Evolutionary conservation across 2,113 vertebrate genomes (phyloP).

Genomic region (Zosterops lateralis): DNA sequence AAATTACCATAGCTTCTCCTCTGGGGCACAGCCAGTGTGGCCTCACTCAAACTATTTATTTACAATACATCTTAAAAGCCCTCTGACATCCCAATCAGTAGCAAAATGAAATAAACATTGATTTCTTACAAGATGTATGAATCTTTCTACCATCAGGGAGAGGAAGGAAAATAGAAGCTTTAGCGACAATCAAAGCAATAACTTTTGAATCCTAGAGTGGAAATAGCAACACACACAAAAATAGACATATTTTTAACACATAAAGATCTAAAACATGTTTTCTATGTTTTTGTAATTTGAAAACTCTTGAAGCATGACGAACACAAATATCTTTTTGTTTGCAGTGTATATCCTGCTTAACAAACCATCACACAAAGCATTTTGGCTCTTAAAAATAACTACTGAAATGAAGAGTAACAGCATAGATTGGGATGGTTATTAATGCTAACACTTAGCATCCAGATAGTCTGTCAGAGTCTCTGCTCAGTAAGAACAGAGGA

Average conservation of each 20-base stretch:
- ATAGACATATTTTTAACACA: background rate
- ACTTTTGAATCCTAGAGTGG: background rate
- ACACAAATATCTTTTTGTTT: background rate
- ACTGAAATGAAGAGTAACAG: background rate
- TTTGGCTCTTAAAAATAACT: background rate
- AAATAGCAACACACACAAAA: background rate
- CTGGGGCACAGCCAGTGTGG: background rate
- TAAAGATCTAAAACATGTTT: background rate
- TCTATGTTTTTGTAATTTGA: background rate
- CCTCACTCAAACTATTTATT: background rate
- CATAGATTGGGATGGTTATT: background rate
- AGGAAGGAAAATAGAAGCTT: background rate
- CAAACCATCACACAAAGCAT: background rate
- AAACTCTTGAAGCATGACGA: background rate
- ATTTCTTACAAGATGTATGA: background rate
- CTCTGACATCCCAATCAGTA: background rate
- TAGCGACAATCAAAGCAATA: background rate
- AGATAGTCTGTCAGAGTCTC: background rate
- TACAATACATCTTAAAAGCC: slow-evolving; percentile 4
- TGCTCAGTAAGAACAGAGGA: background rate
- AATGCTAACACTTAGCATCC: background rate
- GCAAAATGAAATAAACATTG: slow-evolving; percentile 13
- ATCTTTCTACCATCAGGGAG: background rate
- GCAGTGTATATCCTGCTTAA: background rate
- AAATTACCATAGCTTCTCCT: background rate